Evolutionary conservation across 2,888 invertebrate genomes (phyloP), one percentile per base, ranked within the genome.

Genomic region (Erynnis tages): DNA sequence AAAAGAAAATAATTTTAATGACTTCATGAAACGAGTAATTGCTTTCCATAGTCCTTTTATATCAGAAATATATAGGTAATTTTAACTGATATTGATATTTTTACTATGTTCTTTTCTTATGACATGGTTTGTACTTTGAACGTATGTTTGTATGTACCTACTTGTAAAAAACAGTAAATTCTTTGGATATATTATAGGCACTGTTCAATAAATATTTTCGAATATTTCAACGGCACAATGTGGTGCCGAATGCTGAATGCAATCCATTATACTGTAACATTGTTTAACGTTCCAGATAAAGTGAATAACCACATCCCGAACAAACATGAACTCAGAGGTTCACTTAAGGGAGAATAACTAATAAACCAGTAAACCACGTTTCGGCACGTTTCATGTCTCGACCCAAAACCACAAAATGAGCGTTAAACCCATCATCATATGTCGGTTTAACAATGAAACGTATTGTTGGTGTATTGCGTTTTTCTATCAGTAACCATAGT

Each of bases 301-400:
- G 37, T 44, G 50, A 52, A 52, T 44, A 52, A 44, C 52, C 52
- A 44, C 52, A 52, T 52, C 52, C 52, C 44, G 44, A 37, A 37
- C 23, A 44, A 52, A 52, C 44, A 52, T n/a, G 13, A 30, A 44
- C 43, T 19, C 30, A 7, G 37, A 44, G 30, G 44, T 52, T 52
- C 37, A 52, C 37, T 52, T 44, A 52, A 52, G 44, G 44, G 37
- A 44, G 35, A 16, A 52, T 52, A 19, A 50, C 50, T 29, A 50
- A 30, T 37, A 52, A 52, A 44, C 44, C 37, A 37, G 37, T 37
- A 52, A 52, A 44, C 44, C 37, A 37, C 52, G 29, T 21, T 34
- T 52, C 52, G 52, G 52, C 37, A 52, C 44, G 21, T 52, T 52
- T 52, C 52, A 52, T 37, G 44, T 44, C 32, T 35, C 13, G 37